Conservation (phyloP, 2,797 vertebrate species). For the Buphagus erythrorhynchus region DNA sequence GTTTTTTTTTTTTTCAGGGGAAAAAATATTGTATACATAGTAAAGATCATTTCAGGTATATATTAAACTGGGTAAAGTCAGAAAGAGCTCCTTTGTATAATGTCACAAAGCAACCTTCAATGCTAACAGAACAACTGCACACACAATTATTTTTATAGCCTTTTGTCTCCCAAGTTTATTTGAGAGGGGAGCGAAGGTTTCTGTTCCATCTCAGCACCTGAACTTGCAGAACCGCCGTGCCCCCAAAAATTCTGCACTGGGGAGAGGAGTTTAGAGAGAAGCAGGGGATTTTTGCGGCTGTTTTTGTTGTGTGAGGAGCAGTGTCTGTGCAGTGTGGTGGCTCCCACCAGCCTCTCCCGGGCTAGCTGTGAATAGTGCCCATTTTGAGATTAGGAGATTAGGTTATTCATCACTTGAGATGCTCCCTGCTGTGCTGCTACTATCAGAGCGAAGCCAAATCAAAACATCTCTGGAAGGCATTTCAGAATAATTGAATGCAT, state of each 20-base stretch:
- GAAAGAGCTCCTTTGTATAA: conserved; percentile 70
- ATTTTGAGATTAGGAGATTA: conserved; percentile 99
- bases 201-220: conserved; percentile 39
- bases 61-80: conserved; percentile 60
- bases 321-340: conserved; percentile 53
- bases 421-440: conserved; percentile 86
- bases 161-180: conserved; percentile 76
- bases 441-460: conserved; percentile 89
- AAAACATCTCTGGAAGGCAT: conserved; percentile 97
- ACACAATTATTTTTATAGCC: conserved; percentile 60
- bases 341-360: conserved; percentile 75
- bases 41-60: conserved; percentile 70
- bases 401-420: conserved; percentile 94
- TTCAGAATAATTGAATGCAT: conserved; percentile 96
- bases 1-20: background rate
- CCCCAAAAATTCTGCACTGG: background rate
- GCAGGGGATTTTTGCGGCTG: background rate
- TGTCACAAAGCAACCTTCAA: conserved; percentile 62
- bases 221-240: background rate
- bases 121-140: conserved; percentile 45
- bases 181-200: conserved; percentile 36
- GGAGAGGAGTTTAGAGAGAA: background rate
- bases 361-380: conserved; percentile 84
- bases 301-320: conserved; percentile 25
- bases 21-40: background rate